Evolutionary conservation across 1,140 invertebrate genomes (phyloP).

Genomic region (Euglossa dilemma): DNA sequence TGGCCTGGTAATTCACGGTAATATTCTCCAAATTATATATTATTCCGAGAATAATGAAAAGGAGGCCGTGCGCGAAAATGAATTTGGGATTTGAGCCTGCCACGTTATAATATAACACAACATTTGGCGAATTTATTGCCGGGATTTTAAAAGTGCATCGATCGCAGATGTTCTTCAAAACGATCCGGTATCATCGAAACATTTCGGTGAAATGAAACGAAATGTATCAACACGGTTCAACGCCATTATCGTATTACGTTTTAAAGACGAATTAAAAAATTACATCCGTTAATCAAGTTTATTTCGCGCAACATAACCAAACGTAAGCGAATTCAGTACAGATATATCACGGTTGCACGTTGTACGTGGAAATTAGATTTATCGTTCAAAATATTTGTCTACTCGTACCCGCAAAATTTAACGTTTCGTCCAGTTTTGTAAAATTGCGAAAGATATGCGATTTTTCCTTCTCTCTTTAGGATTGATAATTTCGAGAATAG

Average conservation of each 20-base stretch:
- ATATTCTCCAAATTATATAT: not conserved
- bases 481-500: no score
- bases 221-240: not conserved
- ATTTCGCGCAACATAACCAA: not conserved
- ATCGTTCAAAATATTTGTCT: not conserved
- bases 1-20: not conserved
- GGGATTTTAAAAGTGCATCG: not conserved
- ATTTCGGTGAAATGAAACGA: not conserved
- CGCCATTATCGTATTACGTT: not conserved
- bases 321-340: not conserved
- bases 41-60: slow-evolving; percentile 2
- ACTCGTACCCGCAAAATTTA: no score
- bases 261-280: not conserved
- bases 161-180: not conserved
- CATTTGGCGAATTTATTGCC: not conserved
- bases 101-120: not conserved
- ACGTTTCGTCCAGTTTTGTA: no score
- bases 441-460: no score
- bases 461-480: no score
- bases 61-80: not conserved
- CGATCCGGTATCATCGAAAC: not conserved
- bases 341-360: not conserved
- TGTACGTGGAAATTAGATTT: not conserved
- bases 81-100: not conserved
- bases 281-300: not conserved